phyloP scores from a whole-genome alignment of 1,140 invertebrate species.

The Lordiphosa clarofinis region DNA sequence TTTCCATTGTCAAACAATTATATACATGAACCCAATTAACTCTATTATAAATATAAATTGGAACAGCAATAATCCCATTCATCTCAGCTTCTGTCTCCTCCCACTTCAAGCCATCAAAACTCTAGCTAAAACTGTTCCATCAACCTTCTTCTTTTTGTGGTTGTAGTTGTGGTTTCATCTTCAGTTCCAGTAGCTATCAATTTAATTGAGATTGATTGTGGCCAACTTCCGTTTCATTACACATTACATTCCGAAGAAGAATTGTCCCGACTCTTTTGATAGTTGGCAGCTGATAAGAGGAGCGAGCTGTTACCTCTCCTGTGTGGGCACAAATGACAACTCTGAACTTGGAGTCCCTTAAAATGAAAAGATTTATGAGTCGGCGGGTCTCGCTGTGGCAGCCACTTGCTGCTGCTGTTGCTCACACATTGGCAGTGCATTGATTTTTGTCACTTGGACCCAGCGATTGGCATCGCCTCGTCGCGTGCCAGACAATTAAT shows the following conservation, averaged over 20 bases:
- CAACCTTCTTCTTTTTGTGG: background rate
- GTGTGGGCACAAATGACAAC: slow-evolving; percentile 61
- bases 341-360: slow-evolving; percentile 25
- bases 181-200: slow-evolving; percentile 46
- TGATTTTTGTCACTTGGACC: slow-evolving; percentile 66
- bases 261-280: slow-evolving; percentile 31
- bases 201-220: slow-evolving; percentile 72
- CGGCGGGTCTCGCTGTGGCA: slow-evolving; percentile 20
- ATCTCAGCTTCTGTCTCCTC: background rate
- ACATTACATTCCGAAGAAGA: slow-evolving; percentile 57
- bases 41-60: no score
- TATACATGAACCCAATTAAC: no score
- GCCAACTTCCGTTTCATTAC: slow-evolving; percentile 61
- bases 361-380: slow-evolving; percentile 54
- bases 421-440: slow-evolving; percentile 64
- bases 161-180: background rate
- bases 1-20: no score
- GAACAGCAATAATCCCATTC: no score
- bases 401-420: slow-evolving; percentile 30
- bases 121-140: slow-evolving; percentile 7
- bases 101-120: slow-evolving; percentile 3
- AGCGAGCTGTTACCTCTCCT: slow-evolving; percentile 5
- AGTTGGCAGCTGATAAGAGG: slow-evolving; percentile 48
- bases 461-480: slow-evolving; percentile 56
- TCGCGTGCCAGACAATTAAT: slow-evolving; percentile 63